Evolutionary conservation across 2,797 vertebrate genomes (phyloP).

Genomic region (Crax fasciolata): DNA sequence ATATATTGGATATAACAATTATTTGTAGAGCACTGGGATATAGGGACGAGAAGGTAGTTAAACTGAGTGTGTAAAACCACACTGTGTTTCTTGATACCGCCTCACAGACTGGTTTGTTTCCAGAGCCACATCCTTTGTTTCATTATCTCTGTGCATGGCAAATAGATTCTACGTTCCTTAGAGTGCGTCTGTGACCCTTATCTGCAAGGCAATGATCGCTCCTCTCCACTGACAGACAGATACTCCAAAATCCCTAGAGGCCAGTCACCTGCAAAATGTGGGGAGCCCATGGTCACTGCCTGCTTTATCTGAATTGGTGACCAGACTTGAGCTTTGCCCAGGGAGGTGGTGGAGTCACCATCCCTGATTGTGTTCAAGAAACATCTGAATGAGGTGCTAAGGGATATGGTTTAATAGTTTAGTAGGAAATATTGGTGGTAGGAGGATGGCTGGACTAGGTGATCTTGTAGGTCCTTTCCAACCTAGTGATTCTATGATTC

Average conservation of each 20-base stretch:
- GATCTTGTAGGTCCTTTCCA: too few relatives aligned
- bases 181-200: not conserved
- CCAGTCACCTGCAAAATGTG: not conserved
- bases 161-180: not conserved
- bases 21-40: not conserved
- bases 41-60: not conserved
- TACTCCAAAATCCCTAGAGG: not conserved
- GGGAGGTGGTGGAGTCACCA: too few relatives aligned
- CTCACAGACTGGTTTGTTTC: not conserved
- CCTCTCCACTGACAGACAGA: not conserved
- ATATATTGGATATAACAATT: not conserved
- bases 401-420: too few relatives aligned
- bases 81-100: not conserved
- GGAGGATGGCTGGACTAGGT: too few relatives aligned
- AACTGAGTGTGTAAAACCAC: fast-evolving
- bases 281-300: not conserved
- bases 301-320: not conserved
- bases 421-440: too few relatives aligned
- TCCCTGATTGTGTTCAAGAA: too few relatives aligned
- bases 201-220: not conserved
- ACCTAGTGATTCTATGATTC: too few relatives aligned
- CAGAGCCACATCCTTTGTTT: not conserved
- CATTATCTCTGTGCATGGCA: not conserved
- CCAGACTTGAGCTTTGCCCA: not conserved
- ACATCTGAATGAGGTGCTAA: too few relatives aligned